Conservation (phyloP, 2,113 vertebrate genomes). For the Chiloscyllium plagiosum region DNA sequence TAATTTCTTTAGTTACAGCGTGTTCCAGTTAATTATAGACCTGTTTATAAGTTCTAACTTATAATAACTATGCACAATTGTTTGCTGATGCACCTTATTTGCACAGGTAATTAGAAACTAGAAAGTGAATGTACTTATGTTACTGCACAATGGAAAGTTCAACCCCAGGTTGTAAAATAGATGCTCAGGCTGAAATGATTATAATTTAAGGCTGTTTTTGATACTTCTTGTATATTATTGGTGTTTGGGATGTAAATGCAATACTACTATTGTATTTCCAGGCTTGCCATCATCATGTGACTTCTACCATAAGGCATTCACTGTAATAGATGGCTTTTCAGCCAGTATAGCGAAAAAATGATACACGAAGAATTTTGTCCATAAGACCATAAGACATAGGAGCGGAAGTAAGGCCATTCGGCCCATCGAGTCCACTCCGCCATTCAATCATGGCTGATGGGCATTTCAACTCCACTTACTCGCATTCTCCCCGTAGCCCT, state of each 20-base stretch:
- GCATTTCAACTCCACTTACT: too few relatives aligned
- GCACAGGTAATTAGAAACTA: background rate
- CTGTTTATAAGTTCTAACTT: background rate
- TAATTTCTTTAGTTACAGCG: background rate
- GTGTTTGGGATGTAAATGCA: too few relatives aligned
- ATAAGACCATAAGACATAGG: too few relatives aligned
- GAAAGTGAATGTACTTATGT: background rate
- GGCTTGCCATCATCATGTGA: too few relatives aligned
- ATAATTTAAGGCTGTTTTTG: background rate
- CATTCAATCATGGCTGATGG: too few relatives aligned
- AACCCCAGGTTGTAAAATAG: background rate
- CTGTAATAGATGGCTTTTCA: too few relatives aligned
- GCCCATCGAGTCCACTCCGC: too few relatives aligned
- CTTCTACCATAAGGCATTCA: too few relatives aligned
- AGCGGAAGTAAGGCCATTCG: too few relatives aligned
- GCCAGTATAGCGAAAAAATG: too few relatives aligned
- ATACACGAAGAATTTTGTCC: too few relatives aligned
- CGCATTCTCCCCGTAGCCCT: too few relatives aligned
- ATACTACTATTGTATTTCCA: background rate
- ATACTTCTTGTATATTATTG: background rate
- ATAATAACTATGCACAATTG: background rate
- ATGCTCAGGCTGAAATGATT: background rate
- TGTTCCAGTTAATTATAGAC: slow-evolving; percentile 16
- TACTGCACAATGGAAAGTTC: background rate
- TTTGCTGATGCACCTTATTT: slow-evolving; percentile 9